A percentile compares a stretch with the other conserved stretches of the same genome.
These are phyloP conservation scores for Electrophaes corylata DNA, from an alignment of 2,888 invertebrate genomes.

Conservation along the genomic window DNA sequence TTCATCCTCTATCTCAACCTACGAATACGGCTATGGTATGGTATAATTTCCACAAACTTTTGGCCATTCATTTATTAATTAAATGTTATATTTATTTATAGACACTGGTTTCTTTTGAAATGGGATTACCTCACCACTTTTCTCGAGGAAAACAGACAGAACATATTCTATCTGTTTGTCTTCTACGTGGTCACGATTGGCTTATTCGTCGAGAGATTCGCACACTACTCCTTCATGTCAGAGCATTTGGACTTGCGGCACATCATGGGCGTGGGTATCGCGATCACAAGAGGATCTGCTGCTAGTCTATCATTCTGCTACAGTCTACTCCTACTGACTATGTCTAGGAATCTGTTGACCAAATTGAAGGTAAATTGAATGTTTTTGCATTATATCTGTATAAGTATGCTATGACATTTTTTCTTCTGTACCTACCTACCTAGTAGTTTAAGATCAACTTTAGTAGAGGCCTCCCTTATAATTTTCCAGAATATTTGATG, in stretches of 20 bases:
- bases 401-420: no score
- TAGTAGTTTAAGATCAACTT: not conserved
- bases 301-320: constrained; percentile 98
- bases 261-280: constrained; percentile 98
- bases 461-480: no score
- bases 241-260: constrained; percentile 97
- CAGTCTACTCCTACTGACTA: constrained; percentile 94
- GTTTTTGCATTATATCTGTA: no score
- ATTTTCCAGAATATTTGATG: no score
- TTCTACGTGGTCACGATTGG: constrained; percentile 97
- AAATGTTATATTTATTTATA: constrained; percentile 47
- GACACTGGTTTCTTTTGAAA: constrained; percentile 89
- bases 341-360: constrained; percentile 96
- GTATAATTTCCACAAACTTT: no score
- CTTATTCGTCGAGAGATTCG: constrained; percentile 97
- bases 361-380: constrained; percentile 88
- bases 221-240: constrained; percentile 98
- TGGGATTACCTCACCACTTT: constrained; percentile 96
- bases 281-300: constrained; percentile 96
- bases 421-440: no score
- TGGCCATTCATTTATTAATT: not conserved
- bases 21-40: no score
- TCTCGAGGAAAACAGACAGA: constrained; percentile 97
- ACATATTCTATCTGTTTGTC: constrained; percentile 96
- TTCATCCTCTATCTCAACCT: no score